These are phyloP conservation scores for Rotaria magnacalcarata DNA, from an alignment of 2,888 invertebrate genomes.

Conservation along the genomic window DNA sequence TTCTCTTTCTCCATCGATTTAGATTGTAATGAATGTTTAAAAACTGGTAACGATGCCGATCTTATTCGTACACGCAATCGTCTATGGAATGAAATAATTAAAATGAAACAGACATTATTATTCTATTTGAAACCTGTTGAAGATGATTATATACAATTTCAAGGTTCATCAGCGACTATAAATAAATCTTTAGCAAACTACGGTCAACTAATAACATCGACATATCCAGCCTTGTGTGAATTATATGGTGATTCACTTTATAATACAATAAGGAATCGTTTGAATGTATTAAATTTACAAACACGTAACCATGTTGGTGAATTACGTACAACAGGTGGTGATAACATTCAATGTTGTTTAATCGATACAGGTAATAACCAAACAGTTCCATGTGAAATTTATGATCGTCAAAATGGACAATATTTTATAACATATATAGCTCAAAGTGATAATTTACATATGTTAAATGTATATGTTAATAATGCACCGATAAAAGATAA, in stretches of 20 bases:
- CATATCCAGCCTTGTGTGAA: constrained; percentile 60
- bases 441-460: constrained; percentile 54
- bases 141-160: constrained; percentile 34
- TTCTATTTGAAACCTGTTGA: constrained; percentile 1
- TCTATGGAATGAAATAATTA: constrained; percentile 27
- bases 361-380: neutral
- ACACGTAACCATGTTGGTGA: constrained; percentile 60
- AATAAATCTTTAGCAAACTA: neutral
- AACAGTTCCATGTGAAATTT: constrained; percentile 53
- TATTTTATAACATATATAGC: constrained; percentile 60
- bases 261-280: constrained; percentile 60
- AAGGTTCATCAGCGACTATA: neutral
- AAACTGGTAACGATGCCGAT: constrained; percentile 30
- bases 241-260: constrained; percentile 63
- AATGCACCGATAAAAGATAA: constrained; percentile 60
- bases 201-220: constrained; percentile 50
- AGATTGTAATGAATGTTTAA: constrained; percentile 36
- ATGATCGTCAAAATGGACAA: constrained; percentile 60
- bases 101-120: constrained; percentile 17
- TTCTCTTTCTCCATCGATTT: neutral
- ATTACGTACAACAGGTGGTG: constrained; percentile 56
- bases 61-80: constrained; percentile 15
- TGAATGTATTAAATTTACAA: constrained; percentile 61
- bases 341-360: constrained; percentile 53
- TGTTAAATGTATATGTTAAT: constrained; percentile 53